Conservation (phyloP, 1,140 invertebrate species). For the Limonius californicus region DNA sequence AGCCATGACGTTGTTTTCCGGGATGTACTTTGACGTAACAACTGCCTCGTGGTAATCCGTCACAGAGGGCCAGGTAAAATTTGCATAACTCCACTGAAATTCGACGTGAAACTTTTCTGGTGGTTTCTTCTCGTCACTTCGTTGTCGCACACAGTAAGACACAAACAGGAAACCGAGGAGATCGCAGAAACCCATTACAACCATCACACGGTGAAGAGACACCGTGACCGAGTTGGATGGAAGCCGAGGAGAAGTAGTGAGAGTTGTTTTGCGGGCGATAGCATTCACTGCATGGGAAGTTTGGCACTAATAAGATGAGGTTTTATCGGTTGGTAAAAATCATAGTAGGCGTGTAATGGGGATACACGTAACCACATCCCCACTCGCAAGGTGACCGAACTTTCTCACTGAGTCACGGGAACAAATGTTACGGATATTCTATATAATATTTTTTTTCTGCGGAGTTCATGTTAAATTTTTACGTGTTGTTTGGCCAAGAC, state of each 20-base stretch:
- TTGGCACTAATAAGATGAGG: neutral
- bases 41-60: constrained; percentile 38
- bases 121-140: constrained; percentile 2
- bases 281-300: neutral
- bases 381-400: too few species aligned
- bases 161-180: constrained; percentile 31
- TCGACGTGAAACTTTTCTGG: constrained; percentile 30
- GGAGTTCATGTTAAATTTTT: too few species aligned
- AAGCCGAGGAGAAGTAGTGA: neutral
- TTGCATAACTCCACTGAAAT: constrained; percentile 46
- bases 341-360: neutral
- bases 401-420: too few species aligned
- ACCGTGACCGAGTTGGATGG: neutral
- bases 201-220: neutral
- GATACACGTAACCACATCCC: too few species aligned
- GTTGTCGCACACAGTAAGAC: constrained; percentile 21
- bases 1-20: constrained; percentile 45
- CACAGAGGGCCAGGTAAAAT: constrained; percentile 45
- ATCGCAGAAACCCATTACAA: constrained; percentile 20
- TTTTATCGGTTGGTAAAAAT: neutral
- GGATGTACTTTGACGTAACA: constrained; percentile 36
- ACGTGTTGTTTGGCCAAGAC: too few species aligned
- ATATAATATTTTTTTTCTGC: too few species aligned
- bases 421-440: too few species aligned
- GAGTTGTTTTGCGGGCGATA: neutral